A percentile compares a stretch with the other conserved stretches of the same genome.
phyloP scores from a whole-genome alignment of 1,140 invertebrate genomes.

The Argopecten irradians region DNA sequence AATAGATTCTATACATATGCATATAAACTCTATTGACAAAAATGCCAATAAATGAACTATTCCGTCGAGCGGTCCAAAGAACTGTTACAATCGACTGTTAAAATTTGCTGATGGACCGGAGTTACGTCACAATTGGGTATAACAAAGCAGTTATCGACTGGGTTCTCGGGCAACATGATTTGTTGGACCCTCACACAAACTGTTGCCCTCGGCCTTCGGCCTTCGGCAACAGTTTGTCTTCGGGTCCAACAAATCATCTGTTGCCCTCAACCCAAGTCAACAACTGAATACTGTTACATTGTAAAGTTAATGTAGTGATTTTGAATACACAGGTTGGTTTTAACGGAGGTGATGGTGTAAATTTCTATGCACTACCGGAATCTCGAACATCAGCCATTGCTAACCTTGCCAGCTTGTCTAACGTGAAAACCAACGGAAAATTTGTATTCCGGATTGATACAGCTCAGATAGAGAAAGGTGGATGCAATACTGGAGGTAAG shows the following conservation, averaged over 20 bases:
- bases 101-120: no score
- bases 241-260: no score
- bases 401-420: conserved; percentile 40
- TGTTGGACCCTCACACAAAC: background rate
- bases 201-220: no score
- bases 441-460: conserved; percentile 45
- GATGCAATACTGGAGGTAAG: conserved; percentile 39
- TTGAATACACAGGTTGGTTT: conserved; percentile 50
- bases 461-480: conserved; percentile 31
- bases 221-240: no score
- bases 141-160: no score
- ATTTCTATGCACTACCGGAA: conserved; percentile 36
- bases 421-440: conserved; percentile 40
- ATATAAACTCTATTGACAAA: no score
- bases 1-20: no score
- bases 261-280: no score
- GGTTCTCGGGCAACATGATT: background rate
- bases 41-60: no score
- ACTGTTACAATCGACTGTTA: no score
- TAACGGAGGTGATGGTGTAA: conserved; percentile 47
- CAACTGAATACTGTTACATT: background rate
- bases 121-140: no score
- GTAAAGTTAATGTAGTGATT: background rate
- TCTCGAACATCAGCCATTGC: conserved; percentile 37
- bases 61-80: no score